Base-by-base conservation (phyloP, 2,888 invertebrate genomes). In the Hartigia nigra region DNA sequence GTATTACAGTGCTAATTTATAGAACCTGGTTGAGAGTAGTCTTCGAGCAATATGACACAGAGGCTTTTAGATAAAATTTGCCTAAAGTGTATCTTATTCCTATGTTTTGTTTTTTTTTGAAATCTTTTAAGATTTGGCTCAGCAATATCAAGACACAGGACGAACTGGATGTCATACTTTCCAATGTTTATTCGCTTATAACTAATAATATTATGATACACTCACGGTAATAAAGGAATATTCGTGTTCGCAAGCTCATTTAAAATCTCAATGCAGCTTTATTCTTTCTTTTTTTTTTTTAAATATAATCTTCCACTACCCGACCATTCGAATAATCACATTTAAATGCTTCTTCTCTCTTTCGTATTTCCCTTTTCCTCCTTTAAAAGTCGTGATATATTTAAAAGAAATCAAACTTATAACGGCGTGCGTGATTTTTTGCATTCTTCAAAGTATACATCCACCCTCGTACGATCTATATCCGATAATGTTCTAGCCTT, bases 241-340 rank as follows among this genome's bases (percentile, higher is more conserved):
- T 69, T 82, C 77, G 76, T 69, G 69, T 81, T 82, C 78, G 78
- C 82, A 80, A 84, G 83, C 80, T 85, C 82, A 82, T 84, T 82
- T 81, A 84, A 87, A 83, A 82, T 81, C 84, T 86, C 83, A 86
- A 86, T 80, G 78, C 81, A 79, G 55, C 79, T 55, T 74, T 74
- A 78, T 78, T 79, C 79, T 80, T 81, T 82, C 76, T 78, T 75
- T 80, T 77, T 81, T 81, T 78, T 81, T 76, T 82, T 80, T 77
- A 80, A 79, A 76, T 84, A 70, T 77, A 70, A 70, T 80, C 55
- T 55, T 55, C 55, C 55, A 23, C 23, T 55, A 55, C 55, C 55
- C 23, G 55, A 55, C 55, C 55, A 23, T 55, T 23, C 55, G 55
- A 55, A 23, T 78, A 80, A 79, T 78, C 78, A 80, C 81, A 79